Evolutionary conservation across 2,113 vertebrate species (phyloP).

Genomic region (Nyctibius bracteatus): DNA sequence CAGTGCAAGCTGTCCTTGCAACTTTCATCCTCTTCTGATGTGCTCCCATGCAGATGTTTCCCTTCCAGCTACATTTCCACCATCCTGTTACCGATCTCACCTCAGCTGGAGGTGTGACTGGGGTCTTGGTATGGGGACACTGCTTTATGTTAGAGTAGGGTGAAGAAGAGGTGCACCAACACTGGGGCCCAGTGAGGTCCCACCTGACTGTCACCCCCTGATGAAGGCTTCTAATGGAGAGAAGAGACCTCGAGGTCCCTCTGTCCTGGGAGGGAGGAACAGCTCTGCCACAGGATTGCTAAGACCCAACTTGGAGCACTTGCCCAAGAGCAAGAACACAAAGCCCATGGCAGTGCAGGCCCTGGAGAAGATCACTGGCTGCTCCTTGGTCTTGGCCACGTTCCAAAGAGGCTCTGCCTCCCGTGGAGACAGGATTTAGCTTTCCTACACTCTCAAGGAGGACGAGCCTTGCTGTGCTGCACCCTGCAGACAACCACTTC

Average conservation of each 20-base stretch:
- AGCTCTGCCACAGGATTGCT: not conserved
- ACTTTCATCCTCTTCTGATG: not conserved
- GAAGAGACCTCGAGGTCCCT: not conserved
- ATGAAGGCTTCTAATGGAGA: rapidly evolving
- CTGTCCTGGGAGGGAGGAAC: not conserved
- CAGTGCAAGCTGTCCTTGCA: not conserved
- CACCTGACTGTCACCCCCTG: not conserved
- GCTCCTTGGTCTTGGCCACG: not conserved
- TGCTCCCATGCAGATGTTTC: not conserved
- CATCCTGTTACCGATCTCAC: rapidly evolving
- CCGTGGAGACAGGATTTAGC: not conserved
- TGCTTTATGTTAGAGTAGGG: not conserved
- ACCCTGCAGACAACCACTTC: not conserved
- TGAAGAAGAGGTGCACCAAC: not conserved
- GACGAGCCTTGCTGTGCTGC: not conserved
- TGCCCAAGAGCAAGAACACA: not conserved
- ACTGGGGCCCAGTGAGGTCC: not conserved
- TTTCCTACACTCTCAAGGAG: not conserved
- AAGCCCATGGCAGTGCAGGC: rapidly evolving
- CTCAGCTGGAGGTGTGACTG: rapidly evolving
- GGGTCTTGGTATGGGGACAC: not conserved
- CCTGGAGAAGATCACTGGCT: not conserved
- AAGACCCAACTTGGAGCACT: not conserved
- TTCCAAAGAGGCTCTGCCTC: not conserved
- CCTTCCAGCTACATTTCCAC: not conserved